Conservation (phyloP, 2,113 vertebrate species). For the Cephalopholis sonnerati region DNA sequence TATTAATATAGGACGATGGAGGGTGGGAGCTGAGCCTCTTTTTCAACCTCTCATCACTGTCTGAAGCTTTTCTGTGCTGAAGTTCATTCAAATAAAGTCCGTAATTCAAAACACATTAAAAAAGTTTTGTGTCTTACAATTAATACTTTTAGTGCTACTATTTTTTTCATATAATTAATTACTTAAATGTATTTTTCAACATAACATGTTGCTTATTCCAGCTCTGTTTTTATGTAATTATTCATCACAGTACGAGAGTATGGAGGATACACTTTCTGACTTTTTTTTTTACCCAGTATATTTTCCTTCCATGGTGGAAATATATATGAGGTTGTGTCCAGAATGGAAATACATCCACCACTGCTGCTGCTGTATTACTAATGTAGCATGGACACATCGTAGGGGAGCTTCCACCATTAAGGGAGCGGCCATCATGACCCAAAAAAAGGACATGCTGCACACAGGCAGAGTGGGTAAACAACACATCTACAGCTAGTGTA, state of each 20-base stretch:
- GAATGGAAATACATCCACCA: neutral
- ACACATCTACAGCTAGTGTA: neutral
- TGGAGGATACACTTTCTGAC: neutral
- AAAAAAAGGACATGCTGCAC: neutral
- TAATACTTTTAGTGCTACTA: neutral
- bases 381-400: neutral
- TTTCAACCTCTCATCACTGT: neutral
- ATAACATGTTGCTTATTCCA: too few species aligned
- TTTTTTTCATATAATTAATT: neutral
- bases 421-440: neutral
- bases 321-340: neutral
- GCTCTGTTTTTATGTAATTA: too few species aligned
- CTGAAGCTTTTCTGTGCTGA: neutral
- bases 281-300: too few species aligned
- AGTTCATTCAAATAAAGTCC: neutral
- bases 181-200: too few species aligned
- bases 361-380: neutral
- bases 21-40: neutral
- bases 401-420: neutral
- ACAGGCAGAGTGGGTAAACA: neutral
- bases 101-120: neutral
- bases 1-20: constrained; percentile 1
- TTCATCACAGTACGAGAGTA: neutral
- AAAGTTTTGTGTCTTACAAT: neutral
- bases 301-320: neutral